These are phyloP conservation scores for Zalophus californianus DNA, from an alignment of 2,797 vertebrate species.

Conservation along the genomic window DNA sequence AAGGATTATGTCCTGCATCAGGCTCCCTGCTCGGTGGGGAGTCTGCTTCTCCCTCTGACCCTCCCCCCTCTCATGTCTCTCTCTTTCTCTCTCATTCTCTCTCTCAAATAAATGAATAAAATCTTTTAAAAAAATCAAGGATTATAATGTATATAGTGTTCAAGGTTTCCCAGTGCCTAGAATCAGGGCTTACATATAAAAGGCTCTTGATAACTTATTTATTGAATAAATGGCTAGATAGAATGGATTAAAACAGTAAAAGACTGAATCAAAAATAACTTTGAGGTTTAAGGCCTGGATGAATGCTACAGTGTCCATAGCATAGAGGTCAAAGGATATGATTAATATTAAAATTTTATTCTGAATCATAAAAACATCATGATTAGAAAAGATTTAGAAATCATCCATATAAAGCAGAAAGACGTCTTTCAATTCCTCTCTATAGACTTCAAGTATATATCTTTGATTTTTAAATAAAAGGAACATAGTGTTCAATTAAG, in stretches of 20 bases:
- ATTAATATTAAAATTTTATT: not conserved
- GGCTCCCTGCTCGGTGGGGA: no score
- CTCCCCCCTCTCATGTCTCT: no score
- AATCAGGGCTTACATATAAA: not conserved
- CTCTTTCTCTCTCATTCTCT: no score
- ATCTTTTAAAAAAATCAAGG: not conserved
- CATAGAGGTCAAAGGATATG: not conserved
- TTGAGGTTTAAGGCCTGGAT: not conserved
- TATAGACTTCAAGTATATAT: not conserved
- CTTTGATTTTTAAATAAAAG: not conserved
- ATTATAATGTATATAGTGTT: not conserved
- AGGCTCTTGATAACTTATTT: not conserved
- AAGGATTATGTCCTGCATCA: not conserved
- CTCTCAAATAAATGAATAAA: no score
- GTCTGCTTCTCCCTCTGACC: no score
- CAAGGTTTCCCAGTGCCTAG: not conserved
- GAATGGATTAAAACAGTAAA: not conserved
- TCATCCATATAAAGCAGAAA: not conserved
- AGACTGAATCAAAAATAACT: conserved; percentile 19
- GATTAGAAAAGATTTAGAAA: not conserved
- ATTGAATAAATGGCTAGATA: not conserved
- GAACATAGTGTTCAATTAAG: not conserved
- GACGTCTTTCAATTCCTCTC: not conserved
- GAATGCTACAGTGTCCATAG: not conserved
- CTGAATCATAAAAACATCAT: not conserved